phyloP scores from a whole-genome alignment of 2,113 vertebrate species.

The Gymnorhina tibicen region DNA sequence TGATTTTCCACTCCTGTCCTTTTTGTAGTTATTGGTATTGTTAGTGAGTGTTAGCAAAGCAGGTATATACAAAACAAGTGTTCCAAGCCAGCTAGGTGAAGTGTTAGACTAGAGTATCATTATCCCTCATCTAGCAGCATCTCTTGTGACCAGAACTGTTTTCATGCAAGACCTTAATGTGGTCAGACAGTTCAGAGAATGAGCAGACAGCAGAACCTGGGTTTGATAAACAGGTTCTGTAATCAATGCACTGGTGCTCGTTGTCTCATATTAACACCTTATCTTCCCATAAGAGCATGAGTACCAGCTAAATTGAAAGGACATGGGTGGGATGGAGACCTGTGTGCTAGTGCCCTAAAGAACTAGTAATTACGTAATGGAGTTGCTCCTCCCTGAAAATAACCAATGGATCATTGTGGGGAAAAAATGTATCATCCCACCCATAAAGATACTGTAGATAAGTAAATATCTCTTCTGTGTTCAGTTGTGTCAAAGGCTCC shows the following conservation, averaged over 20 bases:
- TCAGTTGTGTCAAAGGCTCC: background rate
- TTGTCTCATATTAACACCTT: background rate
- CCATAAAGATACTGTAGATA: background rate
- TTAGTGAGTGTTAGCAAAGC: background rate
- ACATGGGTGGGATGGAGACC: background rate
- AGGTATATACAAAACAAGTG: background rate
- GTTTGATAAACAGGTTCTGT: constrained; percentile 29
- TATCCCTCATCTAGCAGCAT: background rate
- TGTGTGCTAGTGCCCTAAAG: constrained; percentile 32
- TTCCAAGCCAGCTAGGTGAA: background rate
- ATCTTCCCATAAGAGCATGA: background rate
- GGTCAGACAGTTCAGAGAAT: background rate
- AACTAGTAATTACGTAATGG: background rate
- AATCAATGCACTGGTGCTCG: background rate
- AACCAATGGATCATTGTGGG: constrained; percentile 1
- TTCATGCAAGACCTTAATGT: background rate
- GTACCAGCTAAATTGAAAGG: background rate
- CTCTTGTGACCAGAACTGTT: background rate
- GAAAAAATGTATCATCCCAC: background rate
- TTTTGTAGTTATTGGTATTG: background rate
- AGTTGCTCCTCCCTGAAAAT: constrained; percentile 35
- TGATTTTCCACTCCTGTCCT: background rate
- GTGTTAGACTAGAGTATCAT: background rate
- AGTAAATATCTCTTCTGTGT: background rate
- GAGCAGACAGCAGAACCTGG: background rate